Conservation (phyloP, 2,797 vertebrate species). For the Iguana delicatissima region DNA sequence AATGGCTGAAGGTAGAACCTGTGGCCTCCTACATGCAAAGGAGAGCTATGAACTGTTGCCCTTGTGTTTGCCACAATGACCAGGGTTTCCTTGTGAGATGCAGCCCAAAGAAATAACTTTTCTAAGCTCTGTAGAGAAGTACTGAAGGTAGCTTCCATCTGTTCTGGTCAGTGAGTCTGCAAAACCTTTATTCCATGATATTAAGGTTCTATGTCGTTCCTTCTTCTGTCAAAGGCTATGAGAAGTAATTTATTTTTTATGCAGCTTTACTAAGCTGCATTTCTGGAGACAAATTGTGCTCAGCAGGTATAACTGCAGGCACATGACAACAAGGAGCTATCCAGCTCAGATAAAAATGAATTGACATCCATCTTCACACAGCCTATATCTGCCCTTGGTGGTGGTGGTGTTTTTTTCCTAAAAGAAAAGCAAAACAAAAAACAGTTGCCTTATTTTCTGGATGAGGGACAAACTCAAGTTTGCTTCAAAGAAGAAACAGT, state of each 20-base stretch:
- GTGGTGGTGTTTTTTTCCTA: background rate
- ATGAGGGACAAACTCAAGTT: constrained; percentile 23
- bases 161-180: background rate
- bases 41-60: background rate
- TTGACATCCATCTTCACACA: background rate
- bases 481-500: constrained; percentile 24
- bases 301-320: background rate
- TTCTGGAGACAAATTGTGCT: constrained; percentile 43
- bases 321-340: constrained; percentile 47
- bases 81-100: too few species aligned
- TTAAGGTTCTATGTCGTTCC: background rate
- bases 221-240: background rate
- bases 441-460: constrained; percentile 28
- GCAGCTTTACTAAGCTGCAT: constrained; percentile 20
- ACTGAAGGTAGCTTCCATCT: too few species aligned
- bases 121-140: too few species aligned
- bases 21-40: background rate
- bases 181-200: background rate
- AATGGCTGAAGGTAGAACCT: too few species aligned
- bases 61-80: background rate
- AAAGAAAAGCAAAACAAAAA: background rate
- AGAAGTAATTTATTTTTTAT: constrained; percentile 33
- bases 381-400: too few species aligned
- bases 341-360: constrained; percentile 21
- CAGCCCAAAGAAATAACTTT: too few species aligned